Base-by-base conservation (phyloP, 2,113 vertebrate species). In the Microtus montanus region DNA sequence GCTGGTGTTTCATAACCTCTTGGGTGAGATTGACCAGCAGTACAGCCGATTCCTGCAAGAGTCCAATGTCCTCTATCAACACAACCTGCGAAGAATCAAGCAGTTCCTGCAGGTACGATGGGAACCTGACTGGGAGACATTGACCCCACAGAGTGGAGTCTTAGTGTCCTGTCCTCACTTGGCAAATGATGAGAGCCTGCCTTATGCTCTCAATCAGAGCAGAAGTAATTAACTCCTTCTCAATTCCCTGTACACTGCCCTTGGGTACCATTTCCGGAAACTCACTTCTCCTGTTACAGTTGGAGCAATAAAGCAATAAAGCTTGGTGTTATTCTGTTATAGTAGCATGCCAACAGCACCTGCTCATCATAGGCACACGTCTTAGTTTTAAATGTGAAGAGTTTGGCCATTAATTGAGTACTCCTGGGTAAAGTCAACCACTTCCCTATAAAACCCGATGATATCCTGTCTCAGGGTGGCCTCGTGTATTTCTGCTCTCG, bases 31-130 rank as follows among this genome's bases (percentile, higher is more conserved):
- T 0, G 99, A 99, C 98, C 99, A 99, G 98, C 99, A 99, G 97
- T 99, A 99, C 93, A 99, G 99, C 98, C 99, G 99, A 94, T 99
- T 99, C 95, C 98, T 99, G 80, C 99, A 99, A 98, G 99, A 99
- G 96, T 99, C 99, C 97, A 99, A 99, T 0, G 99, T 99, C 12
- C 98, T 99, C 70, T 99, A 99, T 97, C 99, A 99, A 97, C 99
- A 99, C 98, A 99, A 99, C 98, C 98, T 99, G 95, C 98, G 99
- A 68, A 98, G 99, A 95, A 99, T 99, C 97, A 99, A 99, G 95
- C 99, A 99, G 98, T 99, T 99, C 97, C 98, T 99, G 95, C 99
- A 99, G 99, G 99, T 99, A 88, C 63, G 63, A 22, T 68, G 71
- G 87, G 77, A 71, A 64, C 13, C 24, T 17, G 22, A 44, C 63